Evolutionary conservation across 2,113 vertebrate species (phyloP).

Genomic region (Isurus oxyrinchus): DNA sequence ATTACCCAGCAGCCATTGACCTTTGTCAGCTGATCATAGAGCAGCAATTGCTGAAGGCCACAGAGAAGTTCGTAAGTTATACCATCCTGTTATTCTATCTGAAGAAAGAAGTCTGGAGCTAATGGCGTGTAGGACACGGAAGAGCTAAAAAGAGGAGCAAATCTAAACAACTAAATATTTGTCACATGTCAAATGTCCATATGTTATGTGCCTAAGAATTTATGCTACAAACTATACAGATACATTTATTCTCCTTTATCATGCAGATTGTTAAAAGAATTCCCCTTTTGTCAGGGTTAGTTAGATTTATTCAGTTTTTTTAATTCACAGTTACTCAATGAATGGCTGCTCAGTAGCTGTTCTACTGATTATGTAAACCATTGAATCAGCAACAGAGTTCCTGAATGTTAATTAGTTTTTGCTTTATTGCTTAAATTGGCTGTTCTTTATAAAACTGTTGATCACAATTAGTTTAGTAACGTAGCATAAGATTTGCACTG

Average conservation of each 20-base stretch:
- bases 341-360: not conserved
- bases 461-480: slow-evolving; percentile 28
- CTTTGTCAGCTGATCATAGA: not conserved
- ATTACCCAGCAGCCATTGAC: not conserved
- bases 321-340: slow-evolving; percentile 9
- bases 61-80: not conserved
- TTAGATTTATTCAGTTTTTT: slow-evolving; percentile 23
- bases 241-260: not conserved
- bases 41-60: not conserved
- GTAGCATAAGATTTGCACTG: slow-evolving; percentile 27
- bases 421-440: slow-evolving; percentile 23
- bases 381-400: slow-evolving; percentile 11
- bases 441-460: slow-evolving; percentile 17
- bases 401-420: slow-evolving; percentile 37
- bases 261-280: not conserved
- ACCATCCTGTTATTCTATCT: not conserved
- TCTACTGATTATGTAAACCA: not conserved
- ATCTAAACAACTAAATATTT: not conserved
- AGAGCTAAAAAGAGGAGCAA: not conserved
- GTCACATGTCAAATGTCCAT: not conserved
- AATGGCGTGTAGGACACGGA: not conserved
- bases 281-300: not conserved
- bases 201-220: slow-evolving; percentile 13
- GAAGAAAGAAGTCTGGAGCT: not conserved
- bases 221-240: slow-evolving; percentile 9